Conservation (phyloP, 2,888 invertebrate species). For the Drosophila buzzatii region DNA sequence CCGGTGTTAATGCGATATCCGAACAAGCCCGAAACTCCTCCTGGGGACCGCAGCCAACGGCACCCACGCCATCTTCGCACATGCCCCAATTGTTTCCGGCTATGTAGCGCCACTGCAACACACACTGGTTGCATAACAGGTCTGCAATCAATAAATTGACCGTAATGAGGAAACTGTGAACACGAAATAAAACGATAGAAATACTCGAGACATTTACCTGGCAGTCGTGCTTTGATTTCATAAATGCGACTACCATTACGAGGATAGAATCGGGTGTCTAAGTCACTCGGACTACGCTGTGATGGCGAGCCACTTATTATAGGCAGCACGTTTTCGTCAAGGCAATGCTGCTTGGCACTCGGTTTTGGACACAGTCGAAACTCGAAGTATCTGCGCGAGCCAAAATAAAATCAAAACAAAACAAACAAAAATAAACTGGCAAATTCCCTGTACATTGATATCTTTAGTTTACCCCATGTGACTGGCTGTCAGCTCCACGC, state of each 20-base stretch:
- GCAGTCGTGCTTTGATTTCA: slow-evolving; percentile 90
- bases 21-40: slow-evolving; percentile 95
- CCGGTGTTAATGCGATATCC: slow-evolving; percentile 90
- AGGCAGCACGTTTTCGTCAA: slow-evolving; percentile 90
- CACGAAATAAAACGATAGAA: background rate
- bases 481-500: slow-evolving; percentile 94
- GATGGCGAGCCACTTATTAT: slow-evolving; percentile 85
- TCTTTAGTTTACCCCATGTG: slow-evolving; percentile 88
- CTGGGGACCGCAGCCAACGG: slow-evolving; percentile 94
- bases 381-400: slow-evolving; percentile 88
- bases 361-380: slow-evolving; percentile 92
- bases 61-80: slow-evolving; percentile 90
- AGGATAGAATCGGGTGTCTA: slow-evolving; percentile 89
- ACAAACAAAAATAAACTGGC: background rate
- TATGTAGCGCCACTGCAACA: slow-evolving; percentile 95
- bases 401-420: background rate
- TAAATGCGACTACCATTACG: slow-evolving; percentile 92
- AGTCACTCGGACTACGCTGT: slow-evolving; percentile 85
- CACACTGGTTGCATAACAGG: slow-evolving; percentile 92
- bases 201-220: slow-evolving; percentile 70
- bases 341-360: slow-evolving; percentile 90
- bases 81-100: slow-evolving; percentile 95
- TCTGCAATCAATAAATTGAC: slow-evolving; percentile 76
- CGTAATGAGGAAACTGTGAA: background rate
- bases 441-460: background rate